phyloP scores from a whole-genome alignment of 1,140 invertebrate species.

The Trichoplusia ni region DNA sequence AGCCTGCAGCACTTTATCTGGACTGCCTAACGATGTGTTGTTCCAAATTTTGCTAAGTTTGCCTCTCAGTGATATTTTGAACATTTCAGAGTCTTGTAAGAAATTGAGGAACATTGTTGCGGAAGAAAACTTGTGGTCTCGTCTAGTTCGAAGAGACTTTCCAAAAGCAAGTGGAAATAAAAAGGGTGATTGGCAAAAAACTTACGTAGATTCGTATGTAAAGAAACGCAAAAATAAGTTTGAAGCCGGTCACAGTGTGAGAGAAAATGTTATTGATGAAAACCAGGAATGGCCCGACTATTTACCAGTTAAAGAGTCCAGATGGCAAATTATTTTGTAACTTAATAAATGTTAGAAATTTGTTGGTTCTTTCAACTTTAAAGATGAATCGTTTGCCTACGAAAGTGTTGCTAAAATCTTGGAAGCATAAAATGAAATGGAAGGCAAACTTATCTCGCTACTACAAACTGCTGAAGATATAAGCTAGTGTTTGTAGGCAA shows the following conservation, averaged over 20 bases:
- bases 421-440: too few relatives aligned
- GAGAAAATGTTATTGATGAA: slow-evolving; percentile 9
- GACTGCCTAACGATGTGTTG: slow-evolving; percentile 48
- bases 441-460: too few relatives aligned
- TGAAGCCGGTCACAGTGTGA: not conserved
- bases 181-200: slow-evolving; percentile 33
- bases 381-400: too few relatives aligned
- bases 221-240: slow-evolving; percentile 23
- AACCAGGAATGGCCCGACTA: slow-evolving; percentile 26
- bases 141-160: slow-evolving; percentile 49
- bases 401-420: too few relatives aligned
- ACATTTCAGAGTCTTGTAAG: slow-evolving; percentile 45
- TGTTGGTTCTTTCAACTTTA: too few relatives aligned
- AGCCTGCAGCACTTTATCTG: slow-evolving; percentile 36
- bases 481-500: slow-evolving; percentile 6
- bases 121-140: slow-evolving; percentile 44
- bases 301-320: slow-evolving; percentile 28
- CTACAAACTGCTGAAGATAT: too few relatives aligned
- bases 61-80: slow-evolving; percentile 44
- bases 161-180: slow-evolving; percentile 28
- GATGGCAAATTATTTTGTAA: slow-evolving; percentile 46
- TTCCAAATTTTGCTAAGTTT: slow-evolving; percentile 44
- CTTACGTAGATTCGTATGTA: slow-evolving; percentile 40
- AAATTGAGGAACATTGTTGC: slow-evolving; percentile 41
- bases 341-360: not conserved